Percentiles rank a stretch among this genome's conserved stretches.
Evolutionary conservation across 2,113 vertebrate genomes (phyloP).

Genomic region (Melanotaenia duboulayi): DNA sequence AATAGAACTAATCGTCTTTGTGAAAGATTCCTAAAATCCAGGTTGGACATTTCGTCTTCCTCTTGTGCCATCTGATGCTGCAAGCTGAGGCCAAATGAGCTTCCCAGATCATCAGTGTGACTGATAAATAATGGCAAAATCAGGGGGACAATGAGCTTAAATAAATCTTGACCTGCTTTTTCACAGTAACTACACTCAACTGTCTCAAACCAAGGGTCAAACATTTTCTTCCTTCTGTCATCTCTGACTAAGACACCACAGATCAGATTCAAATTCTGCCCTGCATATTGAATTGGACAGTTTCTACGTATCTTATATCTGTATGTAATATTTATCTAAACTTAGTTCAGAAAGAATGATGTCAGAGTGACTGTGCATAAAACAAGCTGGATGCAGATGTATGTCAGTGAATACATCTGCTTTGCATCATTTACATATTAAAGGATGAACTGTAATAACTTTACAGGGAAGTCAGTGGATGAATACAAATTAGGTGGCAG

Average conservation of each 20-base stretch:
- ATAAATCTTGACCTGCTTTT: slow-evolving; percentile 75
- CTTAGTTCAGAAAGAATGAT: slow-evolving; percentile 16
- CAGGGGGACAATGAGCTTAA: slow-evolving; percentile 48
- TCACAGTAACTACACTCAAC: slow-evolving; percentile 46
- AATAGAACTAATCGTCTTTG: slow-evolving; percentile 1
- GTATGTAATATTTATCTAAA: no score
- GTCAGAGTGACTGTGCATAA: neutral
- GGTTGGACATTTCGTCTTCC: slow-evolving; percentile 20
- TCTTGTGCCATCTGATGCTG: slow-evolving; percentile 37
- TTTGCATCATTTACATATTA: neutral
- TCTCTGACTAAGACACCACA: slow-evolving; percentile 9
- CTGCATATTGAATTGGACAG: slow-evolving; percentile 30
- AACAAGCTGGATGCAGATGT: slow-evolving; percentile 12
- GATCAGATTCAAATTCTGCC: slow-evolving; percentile 53
- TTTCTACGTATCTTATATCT: no score
- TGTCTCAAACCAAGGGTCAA: slow-evolving; percentile 55
- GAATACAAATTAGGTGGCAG: neutral
- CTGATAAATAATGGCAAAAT: slow-evolving; percentile 71
- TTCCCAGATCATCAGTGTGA: slow-evolving; percentile 61
- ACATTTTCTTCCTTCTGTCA: slow-evolving; percentile 61
- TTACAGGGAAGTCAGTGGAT: neutral
- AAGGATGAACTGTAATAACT: neutral
- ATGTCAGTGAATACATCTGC: slow-evolving; percentile 12
- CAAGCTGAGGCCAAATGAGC: slow-evolving; percentile 32
- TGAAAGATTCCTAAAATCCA: slow-evolving; percentile 11